Percentiles rank a stretch among this genome's conserved stretches.
These are phyloP conservation scores for Umimayanthus kanabou DNA, from an alignment of 92 coral and sea anemone genomes.

Conservation along the genomic window DNA sequence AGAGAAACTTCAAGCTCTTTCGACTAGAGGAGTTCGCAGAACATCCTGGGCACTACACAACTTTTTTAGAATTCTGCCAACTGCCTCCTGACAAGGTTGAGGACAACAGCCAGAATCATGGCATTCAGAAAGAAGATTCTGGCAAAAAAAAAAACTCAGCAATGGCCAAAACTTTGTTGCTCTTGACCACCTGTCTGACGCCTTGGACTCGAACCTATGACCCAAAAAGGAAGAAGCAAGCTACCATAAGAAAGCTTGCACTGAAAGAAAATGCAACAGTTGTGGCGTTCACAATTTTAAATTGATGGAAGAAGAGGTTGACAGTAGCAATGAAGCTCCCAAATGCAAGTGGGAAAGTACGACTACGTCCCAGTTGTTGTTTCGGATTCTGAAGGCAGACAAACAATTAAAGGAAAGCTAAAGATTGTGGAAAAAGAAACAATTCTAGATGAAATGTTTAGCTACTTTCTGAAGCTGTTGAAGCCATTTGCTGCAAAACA, in stretches of 20 bases:
- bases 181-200: background rate
- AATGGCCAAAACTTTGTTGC: background rate
- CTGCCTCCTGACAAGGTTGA: too few species aligned
- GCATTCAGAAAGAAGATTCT: background rate
- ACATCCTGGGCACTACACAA: too few species aligned
- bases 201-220: background rate
- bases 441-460: constrained; percentile 43
- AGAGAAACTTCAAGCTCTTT: too few species aligned
- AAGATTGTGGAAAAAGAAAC: constrained; percentile 34
- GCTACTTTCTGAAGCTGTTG: constrained; percentile 21
- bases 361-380: background rate
- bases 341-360: background rate
- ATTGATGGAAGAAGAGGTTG: background rate
- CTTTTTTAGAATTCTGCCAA: too few species aligned
- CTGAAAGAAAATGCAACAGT: background rate
- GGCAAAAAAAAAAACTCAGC: background rate
- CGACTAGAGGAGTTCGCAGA: too few species aligned
- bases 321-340: background rate
- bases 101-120: too few species aligned
- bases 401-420: constrained; percentile 25
- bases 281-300: background rate
- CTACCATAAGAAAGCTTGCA: background rate
- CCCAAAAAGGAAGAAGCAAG: background rate
- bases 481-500: constrained; percentile 42
- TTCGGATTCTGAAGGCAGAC: constrained; percentile 13